Base-by-base conservation (phyloP, 2,113 vertebrate genomes). In the Ptychochromis oligacanthus region DNA sequence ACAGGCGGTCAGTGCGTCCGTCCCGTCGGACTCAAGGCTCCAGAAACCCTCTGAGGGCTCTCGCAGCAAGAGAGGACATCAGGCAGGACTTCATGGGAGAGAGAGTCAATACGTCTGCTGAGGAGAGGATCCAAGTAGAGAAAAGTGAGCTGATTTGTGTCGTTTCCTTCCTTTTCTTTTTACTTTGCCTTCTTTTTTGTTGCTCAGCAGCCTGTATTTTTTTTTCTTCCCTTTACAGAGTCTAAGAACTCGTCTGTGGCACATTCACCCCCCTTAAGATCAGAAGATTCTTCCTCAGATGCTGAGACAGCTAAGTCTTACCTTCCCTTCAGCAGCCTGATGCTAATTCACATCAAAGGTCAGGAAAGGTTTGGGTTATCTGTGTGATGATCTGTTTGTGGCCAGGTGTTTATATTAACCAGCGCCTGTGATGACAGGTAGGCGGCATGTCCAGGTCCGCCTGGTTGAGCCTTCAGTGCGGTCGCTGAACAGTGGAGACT, bases 331-430 rank as follows among this genome's bases (percentile, higher is more conserved):
- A 94, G 84, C 81, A 92, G 82, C 75, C 90, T 95, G 59, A 96
- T 96, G 96, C 94, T 97, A 56, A 88, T 96, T 56, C 94, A 94
- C 67, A 76, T 96, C 26, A 97, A 97, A 96, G 96, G 96, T 96
- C 90, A 89, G 89, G 36, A 49, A 9, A 46, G 4, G 26, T 15
- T 31, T 26, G 20, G 2, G 17, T 57, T 1, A 11, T 52, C 9
- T 54, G 36, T n/a, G 5, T 9, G 17, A 22, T 52, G 36, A 26
- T 24, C 20, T 62, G 46, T 43, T 11, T 12, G 56, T 18, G 70
- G 28, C 57, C 28, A 14, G 49, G 15, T 26, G 49, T 78, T 40
- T 34, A 7, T 76, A 24, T 81, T 67, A 61, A 84, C 75, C 1
- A 2, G 58, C n/a, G 6, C 9, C 64, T 87, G 36, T 61, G 84